Percentiles rank a stretch among this genome's conserved stretches.
Evolutionary conservation across 2,888 invertebrate species (phyloP).

Genomic region (Cheilosia vernalis): DNA sequence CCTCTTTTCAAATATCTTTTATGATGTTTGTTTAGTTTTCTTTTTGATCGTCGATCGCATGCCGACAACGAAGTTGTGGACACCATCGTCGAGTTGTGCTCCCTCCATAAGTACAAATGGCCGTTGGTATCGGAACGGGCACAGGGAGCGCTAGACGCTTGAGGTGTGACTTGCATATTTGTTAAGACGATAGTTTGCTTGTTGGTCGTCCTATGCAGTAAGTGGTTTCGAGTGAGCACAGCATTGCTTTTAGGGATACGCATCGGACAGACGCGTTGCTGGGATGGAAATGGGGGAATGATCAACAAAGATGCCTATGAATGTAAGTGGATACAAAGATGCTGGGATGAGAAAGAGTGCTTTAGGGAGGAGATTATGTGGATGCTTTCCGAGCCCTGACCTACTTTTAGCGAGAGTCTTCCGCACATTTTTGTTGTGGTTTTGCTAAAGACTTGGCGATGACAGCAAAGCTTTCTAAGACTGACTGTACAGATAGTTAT

Average conservation of each 20-base stretch:
- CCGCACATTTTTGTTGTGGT: slow-evolving; percentile 39
- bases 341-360: slow-evolving; percentile 24
- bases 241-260: slow-evolving; percentile 50
- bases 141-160: slow-evolving; percentile 14
- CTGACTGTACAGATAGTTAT: too few species aligned
- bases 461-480: too few species aligned
- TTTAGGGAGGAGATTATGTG: slow-evolving; percentile 1
- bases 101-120: not conserved
- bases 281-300: not conserved
- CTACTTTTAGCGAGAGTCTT: slow-evolving; percentile 45
- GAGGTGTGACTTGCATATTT: slow-evolving; percentile 43
- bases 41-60: slow-evolving; percentile 61
- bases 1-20: slow-evolving; percentile 27
- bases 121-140: not conserved
- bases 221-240: slow-evolving; percentile 57
- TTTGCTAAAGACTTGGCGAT: not conserved
- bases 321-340: slow-evolving; percentile 24
- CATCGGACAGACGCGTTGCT: slow-evolving; percentile 9
- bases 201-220: slow-evolving; percentile 44
- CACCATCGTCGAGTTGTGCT: slow-evolving; percentile 22
- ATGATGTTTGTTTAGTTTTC: slow-evolving; percentile 59
- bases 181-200: slow-evolving; percentile 59
- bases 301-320: slow-evolving; percentile 31
- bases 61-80: slow-evolving; percentile 31
- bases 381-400: slow-evolving; percentile 43